A percentile compares a stretch with the other conserved stretches of the same genome.
Conservation (phyloP, 2,888 invertebrate genomes). For the Drosophila vallismaia region DNA sequence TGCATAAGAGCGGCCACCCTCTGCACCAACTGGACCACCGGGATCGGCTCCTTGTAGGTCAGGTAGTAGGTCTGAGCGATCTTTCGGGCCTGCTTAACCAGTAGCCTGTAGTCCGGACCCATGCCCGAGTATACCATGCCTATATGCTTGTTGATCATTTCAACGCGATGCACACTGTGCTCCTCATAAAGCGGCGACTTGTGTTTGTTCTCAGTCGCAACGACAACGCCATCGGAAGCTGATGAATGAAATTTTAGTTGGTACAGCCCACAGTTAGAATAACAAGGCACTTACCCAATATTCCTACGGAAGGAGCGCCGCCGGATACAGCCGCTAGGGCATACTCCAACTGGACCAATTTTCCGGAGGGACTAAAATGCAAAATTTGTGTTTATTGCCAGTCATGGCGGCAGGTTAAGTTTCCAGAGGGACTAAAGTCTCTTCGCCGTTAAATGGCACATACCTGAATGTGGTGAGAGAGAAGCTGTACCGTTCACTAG, state of each 20-base stretch:
- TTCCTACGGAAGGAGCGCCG: constrained; percentile 99
- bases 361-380: constrained; percentile 96
- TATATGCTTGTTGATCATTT: constrained; percentile 96
- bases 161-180: constrained; percentile 97
- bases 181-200: constrained; percentile 98
- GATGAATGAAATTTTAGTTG: not conserved
- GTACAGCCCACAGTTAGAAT: not conserved
- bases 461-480: constrained; percentile 92
- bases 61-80: constrained; percentile 97
- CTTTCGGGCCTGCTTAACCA: constrained; percentile 96
- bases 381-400: constrained; percentile 56
- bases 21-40: constrained; percentile 98
- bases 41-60: constrained; percentile 97
- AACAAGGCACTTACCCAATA: constrained; percentile 89
- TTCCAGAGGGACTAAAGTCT: constrained; percentile 7
- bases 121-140: constrained; percentile 99
- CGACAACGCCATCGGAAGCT: constrained; percentile 99
- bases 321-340: constrained; percentile 99
- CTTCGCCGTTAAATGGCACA: constrained; percentile 40
- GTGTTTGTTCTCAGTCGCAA: constrained; percentile 99
- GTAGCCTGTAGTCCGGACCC: constrained; percentile 95
- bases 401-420: constrained; percentile 71
- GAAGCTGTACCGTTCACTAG: constrained; percentile 98
- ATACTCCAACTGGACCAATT: constrained; percentile 99
- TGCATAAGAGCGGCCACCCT: constrained; percentile 99